These are phyloP conservation scores for Zophobas atratus DNA, from an alignment of 1,140 invertebrate genomes.

Conservation along the genomic window DNA sequence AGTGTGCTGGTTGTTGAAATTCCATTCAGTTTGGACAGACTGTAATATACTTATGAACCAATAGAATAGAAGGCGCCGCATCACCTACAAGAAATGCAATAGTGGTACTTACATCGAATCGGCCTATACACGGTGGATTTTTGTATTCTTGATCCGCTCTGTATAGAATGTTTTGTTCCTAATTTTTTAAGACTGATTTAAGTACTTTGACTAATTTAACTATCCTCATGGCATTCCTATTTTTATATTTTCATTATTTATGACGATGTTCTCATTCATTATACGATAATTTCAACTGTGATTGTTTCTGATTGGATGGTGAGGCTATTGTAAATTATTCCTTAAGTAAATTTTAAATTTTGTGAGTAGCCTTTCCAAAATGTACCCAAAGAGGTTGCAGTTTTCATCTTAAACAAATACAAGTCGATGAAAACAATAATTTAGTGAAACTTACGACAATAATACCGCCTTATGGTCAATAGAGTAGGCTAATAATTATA, in stretches of 20 bases:
- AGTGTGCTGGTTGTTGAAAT: slow-evolving; percentile 14
- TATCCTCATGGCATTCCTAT: neutral
- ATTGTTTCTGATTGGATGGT: neutral
- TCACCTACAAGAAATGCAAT: neutral
- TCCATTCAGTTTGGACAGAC: slow-evolving; percentile 8
- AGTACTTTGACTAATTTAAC: neutral
- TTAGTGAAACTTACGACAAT: slow-evolving; percentile 50
- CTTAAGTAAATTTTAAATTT: neutral
- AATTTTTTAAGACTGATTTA: slow-evolving; percentile 29
- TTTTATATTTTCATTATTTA: neutral
- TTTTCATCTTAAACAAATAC: slow-evolving; percentile 6
- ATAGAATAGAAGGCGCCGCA: too few relatives aligned
- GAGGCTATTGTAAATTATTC: neutral
- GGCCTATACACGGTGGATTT: slow-evolving; percentile 17
- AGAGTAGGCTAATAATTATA: slow-evolving; percentile 45
- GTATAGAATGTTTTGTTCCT: slow-evolving; percentile 10
- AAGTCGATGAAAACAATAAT: slow-evolving; percentile 35
- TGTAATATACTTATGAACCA: slow-evolving; percentile 30
- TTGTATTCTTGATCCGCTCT: neutral
- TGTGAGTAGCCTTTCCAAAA: neutral
- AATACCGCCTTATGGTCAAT: slow-evolving; percentile 49
- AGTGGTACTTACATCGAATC: slow-evolving; percentile 14
- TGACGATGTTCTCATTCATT: neutral
- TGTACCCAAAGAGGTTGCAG: slow-evolving; percentile 33
- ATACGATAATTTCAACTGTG: neutral